Conservation (phyloP, 2,797 vertebrate species). For the Clarias pachynema region DNA sequence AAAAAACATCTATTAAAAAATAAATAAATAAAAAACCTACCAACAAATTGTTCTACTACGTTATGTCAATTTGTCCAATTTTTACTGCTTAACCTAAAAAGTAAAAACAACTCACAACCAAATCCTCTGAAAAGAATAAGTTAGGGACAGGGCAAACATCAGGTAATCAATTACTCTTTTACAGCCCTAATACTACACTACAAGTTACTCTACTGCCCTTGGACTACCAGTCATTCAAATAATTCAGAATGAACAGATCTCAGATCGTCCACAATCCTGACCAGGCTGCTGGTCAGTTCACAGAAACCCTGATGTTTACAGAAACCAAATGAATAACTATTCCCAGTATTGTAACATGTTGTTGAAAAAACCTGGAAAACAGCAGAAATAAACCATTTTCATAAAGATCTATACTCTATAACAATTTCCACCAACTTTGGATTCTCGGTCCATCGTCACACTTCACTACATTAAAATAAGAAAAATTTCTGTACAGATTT, state of each 20-base stretch:
- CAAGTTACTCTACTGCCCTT: neutral
- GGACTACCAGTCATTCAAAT: neutral
- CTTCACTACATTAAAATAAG: neutral
- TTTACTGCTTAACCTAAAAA: neutral
- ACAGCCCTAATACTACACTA: too few species aligned
- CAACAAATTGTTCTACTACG: neutral
- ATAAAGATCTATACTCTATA: neutral
- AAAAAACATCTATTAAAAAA: neutral
- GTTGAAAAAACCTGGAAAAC: too few species aligned
- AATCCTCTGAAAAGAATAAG: neutral
- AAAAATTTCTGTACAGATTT: neutral
- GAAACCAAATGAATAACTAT: neutral
- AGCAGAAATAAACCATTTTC: neutral
- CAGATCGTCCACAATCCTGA: neutral
- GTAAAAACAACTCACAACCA: neutral
- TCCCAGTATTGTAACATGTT: neutral
- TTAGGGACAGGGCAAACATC: neutral
- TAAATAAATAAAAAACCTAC: too few species aligned
- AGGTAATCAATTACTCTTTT: neutral
- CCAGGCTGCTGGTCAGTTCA: neutral
- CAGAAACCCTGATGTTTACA: neutral
- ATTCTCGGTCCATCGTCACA: neutral
- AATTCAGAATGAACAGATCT: neutral
- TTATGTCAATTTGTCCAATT: neutral
- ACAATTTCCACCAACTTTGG: too few species aligned